Evolutionary conservation across 2,888 invertebrate species (phyloP).

Genomic region (Diaperis boleti): DNA sequence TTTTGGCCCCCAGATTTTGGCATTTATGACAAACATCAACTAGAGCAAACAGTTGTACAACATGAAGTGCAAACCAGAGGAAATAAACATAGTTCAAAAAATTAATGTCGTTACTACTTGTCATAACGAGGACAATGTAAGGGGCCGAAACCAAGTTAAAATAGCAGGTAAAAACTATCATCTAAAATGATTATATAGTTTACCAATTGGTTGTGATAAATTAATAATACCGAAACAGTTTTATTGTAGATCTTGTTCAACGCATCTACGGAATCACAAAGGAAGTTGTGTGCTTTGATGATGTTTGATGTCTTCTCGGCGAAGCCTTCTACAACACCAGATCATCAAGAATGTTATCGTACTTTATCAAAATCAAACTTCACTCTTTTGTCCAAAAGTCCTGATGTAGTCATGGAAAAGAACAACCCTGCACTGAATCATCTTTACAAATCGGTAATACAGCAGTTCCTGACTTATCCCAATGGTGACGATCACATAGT

Average conservation of each 20-base stretch:
- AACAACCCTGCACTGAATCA: not conserved
- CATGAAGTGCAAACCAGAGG: conserved; percentile 6
- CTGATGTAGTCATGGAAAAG: not conserved
- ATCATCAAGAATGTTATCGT: not conserved
- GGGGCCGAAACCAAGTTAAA: conserved; percentile 7
- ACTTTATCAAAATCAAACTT: not conserved
- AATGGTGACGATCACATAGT: conserved; percentile 4
- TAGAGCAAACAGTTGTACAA: not conserved
- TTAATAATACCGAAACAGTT: not conserved
- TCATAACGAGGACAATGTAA: conserved; percentile 2
- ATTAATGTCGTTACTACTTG: conserved; percentile 5
- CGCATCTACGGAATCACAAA: not conserved
- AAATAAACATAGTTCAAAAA: conserved; percentile 13
- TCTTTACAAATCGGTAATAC: conserved; percentile 1
- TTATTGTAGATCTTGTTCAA: not conserved
- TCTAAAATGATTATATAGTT: not conserved
- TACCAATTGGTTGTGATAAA: not conserved
- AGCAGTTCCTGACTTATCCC: conserved; percentile 7
- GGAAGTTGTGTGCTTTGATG: not conserved
- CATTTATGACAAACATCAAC: conserved; percentile 3
- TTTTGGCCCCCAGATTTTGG: not conserved
- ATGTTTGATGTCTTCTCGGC: not conserved
- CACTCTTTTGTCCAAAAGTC: not conserved
- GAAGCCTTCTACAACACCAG: not conserved
- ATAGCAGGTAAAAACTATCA: conserved; percentile 7